Evolutionary conservation across 2,113 vertebrate species (phyloP).

Genomic region (Jacana jacana): DNA sequence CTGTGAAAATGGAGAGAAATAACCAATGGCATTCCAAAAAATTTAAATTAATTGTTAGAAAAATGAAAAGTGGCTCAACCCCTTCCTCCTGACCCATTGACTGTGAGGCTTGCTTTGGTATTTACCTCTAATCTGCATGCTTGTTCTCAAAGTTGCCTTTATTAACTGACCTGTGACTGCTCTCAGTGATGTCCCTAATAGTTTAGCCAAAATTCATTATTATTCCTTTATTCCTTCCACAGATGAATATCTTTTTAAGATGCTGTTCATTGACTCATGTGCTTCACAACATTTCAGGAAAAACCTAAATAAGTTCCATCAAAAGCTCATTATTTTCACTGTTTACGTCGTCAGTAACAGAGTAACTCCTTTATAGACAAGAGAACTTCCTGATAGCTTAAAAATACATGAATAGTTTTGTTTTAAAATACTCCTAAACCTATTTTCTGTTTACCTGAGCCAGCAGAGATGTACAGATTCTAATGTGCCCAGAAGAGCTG

Average conservation of each 20-base stretch:
- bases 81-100: background rate
- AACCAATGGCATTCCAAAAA: background rate
- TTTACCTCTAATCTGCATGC: conserved; percentile 63
- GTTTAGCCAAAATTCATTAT: background rate
- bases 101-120: background rate
- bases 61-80: conserved; percentile 75
- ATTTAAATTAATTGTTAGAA: background rate
- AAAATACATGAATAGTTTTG: background rate
- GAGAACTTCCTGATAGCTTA: background rate
- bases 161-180: background rate
- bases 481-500: background rate
- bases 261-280: fast-evolving
- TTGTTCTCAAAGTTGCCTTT: background rate
- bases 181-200: background rate
- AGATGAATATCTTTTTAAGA: background rate
- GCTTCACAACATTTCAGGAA: background rate
- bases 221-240: background rate
- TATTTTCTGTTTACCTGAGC: background rate
- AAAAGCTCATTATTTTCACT: background rate
- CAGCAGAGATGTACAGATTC: background rate
- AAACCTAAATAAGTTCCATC: background rate
- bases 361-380: background rate
- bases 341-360: background rate
- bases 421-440: background rate
- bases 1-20: background rate